Evolutionary conservation across 2,888 invertebrate species (phyloP).

Genomic region (Xanthia togata): DNA sequence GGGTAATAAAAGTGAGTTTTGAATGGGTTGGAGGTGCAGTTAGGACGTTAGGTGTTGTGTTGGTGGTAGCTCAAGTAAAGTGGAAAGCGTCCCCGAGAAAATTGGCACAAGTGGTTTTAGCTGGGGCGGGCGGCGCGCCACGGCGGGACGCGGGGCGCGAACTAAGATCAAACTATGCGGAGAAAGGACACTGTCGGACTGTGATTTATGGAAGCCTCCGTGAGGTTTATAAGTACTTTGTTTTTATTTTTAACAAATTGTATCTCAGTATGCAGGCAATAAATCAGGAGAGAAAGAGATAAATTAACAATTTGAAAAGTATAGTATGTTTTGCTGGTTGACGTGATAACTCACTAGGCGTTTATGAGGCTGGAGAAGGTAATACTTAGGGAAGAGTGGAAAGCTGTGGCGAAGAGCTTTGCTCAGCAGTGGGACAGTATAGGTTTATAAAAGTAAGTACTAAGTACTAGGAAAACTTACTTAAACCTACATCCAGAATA

Average conservation of each 20-base stretch:
- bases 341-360: no score
- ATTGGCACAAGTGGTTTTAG: conserved; percentile 91
- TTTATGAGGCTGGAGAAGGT: not conserved
- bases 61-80: conserved; percentile 87
- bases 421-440: not conserved
- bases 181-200: conserved; percentile 48
- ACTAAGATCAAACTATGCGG: conserved; percentile 65
- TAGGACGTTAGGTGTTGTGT: conserved; percentile 77
- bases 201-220: conserved; percentile 50
- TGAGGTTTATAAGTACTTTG: conserved; percentile 34
- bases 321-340: not conserved
- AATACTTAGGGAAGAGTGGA: not conserved
- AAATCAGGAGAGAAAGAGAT: not conserved
- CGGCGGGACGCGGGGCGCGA: conserved; percentile 74
- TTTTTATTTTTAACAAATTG: not conserved
- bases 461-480: not conserved
- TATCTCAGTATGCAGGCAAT: not conserved
- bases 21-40: conserved; percentile 71
- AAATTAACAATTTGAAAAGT: not conserved
- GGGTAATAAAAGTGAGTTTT: conserved; percentile 72
- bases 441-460: not conserved
- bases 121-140: conserved; percentile 80
- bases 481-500: not conserved
- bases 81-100: conserved; percentile 89
- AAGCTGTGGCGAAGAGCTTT: not conserved